Evolutionary conservation across 2,113 vertebrate species (phyloP).

Genomic region (Furnarius figulus): DNA sequence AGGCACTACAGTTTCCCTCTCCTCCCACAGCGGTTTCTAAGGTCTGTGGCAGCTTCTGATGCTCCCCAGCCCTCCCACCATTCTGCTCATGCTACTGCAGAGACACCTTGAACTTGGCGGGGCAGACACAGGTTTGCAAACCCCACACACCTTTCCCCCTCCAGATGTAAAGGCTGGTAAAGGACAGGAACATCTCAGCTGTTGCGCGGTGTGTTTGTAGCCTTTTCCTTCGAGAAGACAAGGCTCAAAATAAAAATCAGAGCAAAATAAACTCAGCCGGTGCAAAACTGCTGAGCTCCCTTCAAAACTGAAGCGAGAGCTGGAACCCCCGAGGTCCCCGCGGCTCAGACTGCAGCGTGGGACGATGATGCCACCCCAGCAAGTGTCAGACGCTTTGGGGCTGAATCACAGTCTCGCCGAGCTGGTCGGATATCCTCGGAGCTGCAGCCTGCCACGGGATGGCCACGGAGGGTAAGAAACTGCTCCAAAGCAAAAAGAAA

Average conservation of each 20-base stretch:
- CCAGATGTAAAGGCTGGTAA: accelerated
- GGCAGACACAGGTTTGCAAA: background rate
- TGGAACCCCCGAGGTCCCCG: background rate
- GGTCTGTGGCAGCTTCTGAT: background rate
- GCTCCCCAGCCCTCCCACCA: background rate
- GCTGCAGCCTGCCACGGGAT: background rate
- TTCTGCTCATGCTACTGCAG: background rate
- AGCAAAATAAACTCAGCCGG: background rate
- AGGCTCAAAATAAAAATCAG: background rate
- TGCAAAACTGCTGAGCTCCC: background rate
- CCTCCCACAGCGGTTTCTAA: background rate
- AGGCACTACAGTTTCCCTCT: background rate
- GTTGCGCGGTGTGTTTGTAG: accelerated
- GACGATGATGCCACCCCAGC: background rate
- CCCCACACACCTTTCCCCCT: background rate
- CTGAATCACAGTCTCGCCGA: background rate
- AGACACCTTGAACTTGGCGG: background rate
- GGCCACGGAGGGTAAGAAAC: background rate
- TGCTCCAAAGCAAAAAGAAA: background rate
- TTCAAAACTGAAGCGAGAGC: background rate
- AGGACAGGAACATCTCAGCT: background rate
- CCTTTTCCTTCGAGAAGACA: background rate
- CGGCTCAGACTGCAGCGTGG: background rate
- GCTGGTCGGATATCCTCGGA: background rate
- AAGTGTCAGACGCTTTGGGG: background rate